Conservation (phyloP, 1,140 invertebrate genomes). For the Archivesica marissinica region DNA sequence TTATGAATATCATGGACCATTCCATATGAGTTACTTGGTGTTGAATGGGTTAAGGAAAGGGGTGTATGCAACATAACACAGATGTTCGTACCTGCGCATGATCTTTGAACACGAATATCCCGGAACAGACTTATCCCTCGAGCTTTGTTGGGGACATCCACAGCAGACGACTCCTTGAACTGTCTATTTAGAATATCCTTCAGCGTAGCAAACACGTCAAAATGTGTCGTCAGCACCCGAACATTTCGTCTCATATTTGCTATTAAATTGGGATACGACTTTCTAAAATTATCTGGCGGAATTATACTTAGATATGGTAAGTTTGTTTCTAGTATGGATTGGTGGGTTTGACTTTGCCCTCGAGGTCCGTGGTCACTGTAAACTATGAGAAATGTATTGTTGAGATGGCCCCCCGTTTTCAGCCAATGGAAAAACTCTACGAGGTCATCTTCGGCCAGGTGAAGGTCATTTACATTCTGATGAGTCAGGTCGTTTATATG, state of each 20-base stretch:
- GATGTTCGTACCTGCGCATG: conserved; percentile 80
- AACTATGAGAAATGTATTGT: conserved; percentile 89
- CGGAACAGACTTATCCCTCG: conserved; percentile 82
- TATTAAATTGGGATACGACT: conserved; percentile 87
- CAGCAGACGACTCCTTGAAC: not conserved
- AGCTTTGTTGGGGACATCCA: not conserved
- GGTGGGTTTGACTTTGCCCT: conserved; percentile 91
- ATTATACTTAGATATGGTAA: conserved; percentile 92
- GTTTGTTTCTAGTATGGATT: conserved; percentile 94
- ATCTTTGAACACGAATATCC: conserved; percentile 80
- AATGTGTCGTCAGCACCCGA: conserved; percentile 83
- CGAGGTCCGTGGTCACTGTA: conserved; percentile 97
- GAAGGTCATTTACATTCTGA: conserved; percentile 59
- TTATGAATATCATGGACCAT: too few species aligned
- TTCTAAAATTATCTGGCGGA: conserved; percentile 89
- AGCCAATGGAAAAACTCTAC: conserved; percentile 78
- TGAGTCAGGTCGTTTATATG: conserved; percentile 53
- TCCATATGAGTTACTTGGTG: too few species aligned
- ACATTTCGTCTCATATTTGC: conserved; percentile 89
- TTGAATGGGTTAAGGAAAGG: too few species aligned
- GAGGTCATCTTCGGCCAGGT: conserved; percentile 56
- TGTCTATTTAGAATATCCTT: conserved; percentile 80
- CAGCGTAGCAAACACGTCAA: conserved; percentile 84
- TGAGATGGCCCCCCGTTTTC: conserved; percentile 77
- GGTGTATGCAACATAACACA: too few species aligned